Conservation (phyloP, 2,888 invertebrate species). For the Tinea pellionella region DNA sequence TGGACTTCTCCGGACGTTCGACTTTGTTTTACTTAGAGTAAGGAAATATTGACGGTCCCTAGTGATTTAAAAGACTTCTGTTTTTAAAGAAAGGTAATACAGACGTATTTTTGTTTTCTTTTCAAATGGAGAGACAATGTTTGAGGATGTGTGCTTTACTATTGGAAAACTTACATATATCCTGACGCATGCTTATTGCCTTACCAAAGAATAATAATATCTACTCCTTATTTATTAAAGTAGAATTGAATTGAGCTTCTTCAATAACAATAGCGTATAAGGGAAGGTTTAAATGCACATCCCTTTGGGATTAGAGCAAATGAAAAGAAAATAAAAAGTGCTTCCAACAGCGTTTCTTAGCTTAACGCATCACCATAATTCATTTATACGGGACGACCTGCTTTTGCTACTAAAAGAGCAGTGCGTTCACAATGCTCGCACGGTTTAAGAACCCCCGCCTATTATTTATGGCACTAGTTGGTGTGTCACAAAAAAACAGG, state of each 20-base stretch:
- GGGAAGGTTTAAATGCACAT: conserved; percentile 11
- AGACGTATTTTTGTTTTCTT: conserved; percentile 59
- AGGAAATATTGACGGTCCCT: conserved; percentile 61
- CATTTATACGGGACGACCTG: conserved; percentile 52
- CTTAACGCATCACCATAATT: conserved; percentile 68
- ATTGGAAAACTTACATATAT: neutral
- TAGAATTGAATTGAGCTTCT: neutral
- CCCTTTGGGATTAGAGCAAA: conserved; percentile 40
- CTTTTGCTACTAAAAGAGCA: conserved; percentile 65
- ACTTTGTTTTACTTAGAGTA: conserved; percentile 47
- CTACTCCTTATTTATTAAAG: neutral
- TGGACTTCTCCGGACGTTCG: conserved; percentile 38
- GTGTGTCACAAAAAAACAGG: conserved; percentile 68
- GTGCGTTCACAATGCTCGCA: conserved; percentile 64
- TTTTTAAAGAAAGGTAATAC: conserved; percentile 66
- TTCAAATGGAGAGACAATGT: conserved; percentile 37
- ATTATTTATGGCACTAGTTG: conserved; percentile 69
- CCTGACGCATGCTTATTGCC: neutral
- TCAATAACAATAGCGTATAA: neutral
- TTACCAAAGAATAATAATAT: neutral
- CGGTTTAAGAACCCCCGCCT: conserved; percentile 62
- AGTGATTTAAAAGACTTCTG: conserved; percentile 61
- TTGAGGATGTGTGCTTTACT: neutral
- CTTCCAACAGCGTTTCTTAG: conserved; percentile 53
- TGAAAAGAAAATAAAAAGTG: conserved; percentile 55